These are phyloP conservation scores for Cryptotermes secundus DNA, from an alignment of 1,140 invertebrate genomes.

Conservation along the genomic window DNA sequence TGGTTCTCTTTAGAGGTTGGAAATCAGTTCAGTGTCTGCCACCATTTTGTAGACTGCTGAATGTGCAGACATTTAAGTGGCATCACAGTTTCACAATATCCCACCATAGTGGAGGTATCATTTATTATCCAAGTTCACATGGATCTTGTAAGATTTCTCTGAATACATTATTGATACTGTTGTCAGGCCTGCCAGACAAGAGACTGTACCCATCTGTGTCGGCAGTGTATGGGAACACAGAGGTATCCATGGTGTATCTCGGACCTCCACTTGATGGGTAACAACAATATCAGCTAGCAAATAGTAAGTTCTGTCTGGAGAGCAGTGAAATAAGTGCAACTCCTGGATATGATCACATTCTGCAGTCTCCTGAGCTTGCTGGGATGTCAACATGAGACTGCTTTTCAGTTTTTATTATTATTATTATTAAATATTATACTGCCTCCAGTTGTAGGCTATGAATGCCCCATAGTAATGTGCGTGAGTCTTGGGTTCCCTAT, in stretches of 20 bases:
- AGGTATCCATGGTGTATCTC: constrained; percentile 99
- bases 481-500: background rate
- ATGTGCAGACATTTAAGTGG: background rate
- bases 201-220: constrained; percentile 94
- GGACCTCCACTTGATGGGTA: constrained; percentile 93
- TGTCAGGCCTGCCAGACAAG: constrained; percentile 85
- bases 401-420: too few species aligned
- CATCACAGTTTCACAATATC: background rate
- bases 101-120: too few species aligned
- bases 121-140: too few species aligned
- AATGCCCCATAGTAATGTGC: background rate
- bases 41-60: background rate
- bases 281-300: constrained; percentile 43
- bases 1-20: background rate
- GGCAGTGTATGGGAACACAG: constrained; percentile 98
- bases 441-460: constrained; percentile 6
- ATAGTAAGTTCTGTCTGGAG: background rate
- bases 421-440: constrained; percentile 13
- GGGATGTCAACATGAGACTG: background rate
- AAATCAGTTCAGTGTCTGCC: background rate
- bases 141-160: background rate
- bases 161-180: constrained; percentile 37
- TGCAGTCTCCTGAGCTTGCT: background rate
- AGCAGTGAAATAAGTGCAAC: background rate
- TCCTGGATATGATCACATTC: background rate